Conservation (phyloP, 1,140 invertebrate genomes). For the Procambarus virginalis region DNA sequence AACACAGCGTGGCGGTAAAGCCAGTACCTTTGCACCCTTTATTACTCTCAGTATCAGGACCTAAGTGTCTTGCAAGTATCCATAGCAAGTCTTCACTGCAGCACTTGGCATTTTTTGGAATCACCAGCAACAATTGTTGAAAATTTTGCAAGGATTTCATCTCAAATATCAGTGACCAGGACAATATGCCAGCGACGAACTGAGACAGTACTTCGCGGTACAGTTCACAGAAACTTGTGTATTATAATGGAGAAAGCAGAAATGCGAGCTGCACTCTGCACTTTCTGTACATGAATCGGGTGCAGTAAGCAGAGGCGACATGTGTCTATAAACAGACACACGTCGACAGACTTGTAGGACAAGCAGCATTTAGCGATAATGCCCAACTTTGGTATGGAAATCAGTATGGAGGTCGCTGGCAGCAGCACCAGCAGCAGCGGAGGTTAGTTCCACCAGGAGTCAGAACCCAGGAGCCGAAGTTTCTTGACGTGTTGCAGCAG, state of each 20-base stretch:
- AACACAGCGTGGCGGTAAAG: slow-evolving; percentile 53
- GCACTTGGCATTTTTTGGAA: background rate
- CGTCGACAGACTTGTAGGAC: no score
- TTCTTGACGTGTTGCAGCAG: slow-evolving; percentile 3
- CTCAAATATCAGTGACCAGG: background rate
- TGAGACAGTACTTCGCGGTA: background rate
- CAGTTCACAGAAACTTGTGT: background rate
- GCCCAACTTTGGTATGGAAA: no score
- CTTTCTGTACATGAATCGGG: background rate
- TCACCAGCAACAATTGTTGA: background rate
- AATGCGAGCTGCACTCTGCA: background rate
- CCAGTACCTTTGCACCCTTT: background rate
- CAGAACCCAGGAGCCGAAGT: background rate
- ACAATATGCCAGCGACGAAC: background rate
- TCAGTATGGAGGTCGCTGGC: no score
- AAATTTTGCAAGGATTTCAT: background rate
- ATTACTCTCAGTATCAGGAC: background rate
- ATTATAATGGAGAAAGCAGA: background rate
- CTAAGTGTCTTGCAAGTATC: background rate
- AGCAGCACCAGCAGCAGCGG: no score
- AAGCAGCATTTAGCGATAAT: no score
- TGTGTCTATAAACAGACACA: background rate
- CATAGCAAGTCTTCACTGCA: background rate
- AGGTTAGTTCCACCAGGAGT: background rate
- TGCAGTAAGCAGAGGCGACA: background rate